Conservation (phyloP, 2,888 invertebrate genomes). For the Harpagoxenus sublaevis region DNA sequence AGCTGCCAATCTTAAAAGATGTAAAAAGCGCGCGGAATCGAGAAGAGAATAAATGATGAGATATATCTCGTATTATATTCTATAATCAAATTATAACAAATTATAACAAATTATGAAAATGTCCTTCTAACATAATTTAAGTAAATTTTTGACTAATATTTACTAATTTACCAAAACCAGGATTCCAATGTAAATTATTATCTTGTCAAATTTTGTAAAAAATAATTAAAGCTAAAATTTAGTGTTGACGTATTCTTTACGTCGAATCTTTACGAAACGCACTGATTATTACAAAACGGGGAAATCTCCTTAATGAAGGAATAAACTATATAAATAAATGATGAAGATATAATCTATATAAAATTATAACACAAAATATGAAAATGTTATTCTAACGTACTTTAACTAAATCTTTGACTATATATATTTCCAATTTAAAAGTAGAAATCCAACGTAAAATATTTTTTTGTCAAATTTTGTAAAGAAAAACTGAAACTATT, state of each 20-base stretch:
- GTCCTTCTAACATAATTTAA: not conserved
- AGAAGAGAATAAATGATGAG: not conserved
- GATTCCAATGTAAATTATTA: not conserved
- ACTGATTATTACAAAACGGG: not conserved
- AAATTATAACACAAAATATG: too few relatives aligned
- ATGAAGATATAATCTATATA: too few relatives aligned
- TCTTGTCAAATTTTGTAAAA: not conserved
- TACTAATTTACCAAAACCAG: not conserved
- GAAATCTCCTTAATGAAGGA: not conserved
- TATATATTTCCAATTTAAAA: too few relatives aligned
- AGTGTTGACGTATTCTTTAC: not conserved
- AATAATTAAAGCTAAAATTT: not conserved
- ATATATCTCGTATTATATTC: not conserved
- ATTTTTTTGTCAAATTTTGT: too few relatives aligned
- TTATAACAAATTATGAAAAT: not conserved
- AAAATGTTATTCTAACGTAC: too few relatives aligned
- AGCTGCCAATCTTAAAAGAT: conserved; percentile 10
- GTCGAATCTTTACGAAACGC: not conserved
- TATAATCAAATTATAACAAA: not conserved
- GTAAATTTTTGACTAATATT: not conserved
- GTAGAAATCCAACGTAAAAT: too few relatives aligned
- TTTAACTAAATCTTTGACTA: too few relatives aligned
- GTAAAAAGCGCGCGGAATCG: conserved; percentile 19
- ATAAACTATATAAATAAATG: too few relatives aligned
- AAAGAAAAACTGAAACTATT: too few relatives aligned